phyloP scores from a whole-genome alignment of 2,888 invertebrate species.

The Caenorhabditis wallacei region DNA sequence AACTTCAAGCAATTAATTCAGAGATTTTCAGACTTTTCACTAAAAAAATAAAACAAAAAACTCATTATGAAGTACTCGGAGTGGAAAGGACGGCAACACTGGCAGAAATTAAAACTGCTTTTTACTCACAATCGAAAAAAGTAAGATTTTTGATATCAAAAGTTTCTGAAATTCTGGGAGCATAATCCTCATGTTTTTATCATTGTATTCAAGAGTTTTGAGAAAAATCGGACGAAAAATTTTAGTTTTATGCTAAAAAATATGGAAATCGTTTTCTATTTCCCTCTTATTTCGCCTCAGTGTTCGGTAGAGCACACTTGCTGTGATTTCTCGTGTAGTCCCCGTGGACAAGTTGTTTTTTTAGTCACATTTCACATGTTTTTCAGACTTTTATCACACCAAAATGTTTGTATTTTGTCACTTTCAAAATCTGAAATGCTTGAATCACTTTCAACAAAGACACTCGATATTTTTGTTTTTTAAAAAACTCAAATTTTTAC shows the following conservation, averaged over 20 bases:
- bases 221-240: neutral
- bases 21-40: constrained; percentile 18
- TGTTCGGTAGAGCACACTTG: constrained; percentile 9
- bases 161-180: neutral
- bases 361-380: neutral
- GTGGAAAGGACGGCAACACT: constrained; percentile 70
- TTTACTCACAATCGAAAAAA: constrained; percentile 78
- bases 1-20: neutral
- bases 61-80: constrained; percentile 76
- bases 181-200: neutral
- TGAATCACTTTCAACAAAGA: too few relatives aligned
- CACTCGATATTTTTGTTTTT: too few relatives aligned
- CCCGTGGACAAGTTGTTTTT: constrained; percentile 19
- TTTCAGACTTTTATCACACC: constrained; percentile 3
- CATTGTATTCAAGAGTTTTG: neutral
- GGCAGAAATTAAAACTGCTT: constrained; percentile 78
- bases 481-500: neutral
- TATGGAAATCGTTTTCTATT: neutral
- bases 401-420: too few relatives aligned
- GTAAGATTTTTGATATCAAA: constrained; percentile 51
- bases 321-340: neutral
- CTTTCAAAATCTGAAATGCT: too few relatives aligned
- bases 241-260: neutral
- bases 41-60: constrained; percentile 21
- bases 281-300: neutral